A percentile compares a stretch with the other conserved stretches of the same genome.
phyloP scores from a whole-genome alignment of 2,797 vertebrate species.

The Arremon aurantiirostris region DNA sequence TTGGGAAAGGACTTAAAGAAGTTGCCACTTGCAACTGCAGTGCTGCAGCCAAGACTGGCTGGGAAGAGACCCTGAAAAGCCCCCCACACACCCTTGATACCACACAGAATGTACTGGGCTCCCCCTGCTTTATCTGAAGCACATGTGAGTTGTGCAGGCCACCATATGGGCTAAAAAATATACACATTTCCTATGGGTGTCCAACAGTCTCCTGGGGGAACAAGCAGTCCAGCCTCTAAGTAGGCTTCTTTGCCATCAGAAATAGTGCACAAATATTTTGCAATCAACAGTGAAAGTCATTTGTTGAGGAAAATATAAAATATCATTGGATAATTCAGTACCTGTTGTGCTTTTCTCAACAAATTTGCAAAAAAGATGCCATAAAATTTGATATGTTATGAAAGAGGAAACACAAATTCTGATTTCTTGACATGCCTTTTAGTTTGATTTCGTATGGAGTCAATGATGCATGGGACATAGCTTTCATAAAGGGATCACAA shows the following conservation, averaged over 20 bases:
- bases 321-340: not conserved
- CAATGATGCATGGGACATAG: not conserved
- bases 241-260: not conserved
- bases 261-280: not conserved
- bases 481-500: not conserved
- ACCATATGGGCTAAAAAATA: not conserved
- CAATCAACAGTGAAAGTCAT: not conserved
- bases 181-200: not conserved
- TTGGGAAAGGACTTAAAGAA: not conserved
- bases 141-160: fast-evolving
- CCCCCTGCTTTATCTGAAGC: not conserved
- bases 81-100: fast-evolving
- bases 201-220: not conserved
- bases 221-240: not conserved
- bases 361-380: not conserved
- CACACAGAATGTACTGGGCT: fast-evolving
- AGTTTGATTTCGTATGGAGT: not conserved
- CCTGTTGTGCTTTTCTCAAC: not conserved
- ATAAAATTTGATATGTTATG: not conserved
- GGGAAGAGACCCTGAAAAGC: not conserved
- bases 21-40: not conserved
- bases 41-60: not conserved
- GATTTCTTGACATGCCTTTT: not conserved
- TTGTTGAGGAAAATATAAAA: not conserved
- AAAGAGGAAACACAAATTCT: not conserved